These are phyloP conservation scores for Amphibalanus amphitrite DNA, from an alignment of 1,140 invertebrate species.

Conservation along the genomic window DNA sequence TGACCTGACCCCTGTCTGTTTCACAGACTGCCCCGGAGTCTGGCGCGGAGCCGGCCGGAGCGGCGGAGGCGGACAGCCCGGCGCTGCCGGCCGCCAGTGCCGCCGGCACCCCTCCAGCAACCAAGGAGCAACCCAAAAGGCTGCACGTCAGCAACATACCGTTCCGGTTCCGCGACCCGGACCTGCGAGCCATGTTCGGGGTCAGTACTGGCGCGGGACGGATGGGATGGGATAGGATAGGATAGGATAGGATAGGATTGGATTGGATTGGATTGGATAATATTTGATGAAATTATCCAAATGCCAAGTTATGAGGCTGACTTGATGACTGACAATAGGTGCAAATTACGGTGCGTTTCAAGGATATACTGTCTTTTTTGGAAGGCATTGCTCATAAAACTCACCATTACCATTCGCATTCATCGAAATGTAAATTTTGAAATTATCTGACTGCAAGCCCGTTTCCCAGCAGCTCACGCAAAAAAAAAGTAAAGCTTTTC, in stretches of 20 bases:
- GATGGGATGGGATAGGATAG: background rate
- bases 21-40: background rate
- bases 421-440: no score
- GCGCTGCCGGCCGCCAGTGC: constrained; percentile 17
- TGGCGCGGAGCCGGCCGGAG: background rate
- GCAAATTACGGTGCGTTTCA: no score
- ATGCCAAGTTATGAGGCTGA: constrained; percentile 6
- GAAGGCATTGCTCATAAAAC: no score
- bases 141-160: constrained; percentile 97
- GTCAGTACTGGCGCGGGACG: constrained; percentile 42
- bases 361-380: no score
- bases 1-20: background rate
- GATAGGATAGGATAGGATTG: background rate
- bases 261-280: constrained; percentile 7
- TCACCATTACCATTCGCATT: no score
- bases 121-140: constrained; percentile 43
- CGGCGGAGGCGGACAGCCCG: background rate
- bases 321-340: no score
- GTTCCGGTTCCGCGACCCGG: constrained; percentile 93
- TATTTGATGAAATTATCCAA: constrained; percentile 3
- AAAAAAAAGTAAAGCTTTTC: no score
- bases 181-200: constrained; percentile 92
- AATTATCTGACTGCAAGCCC: no score
- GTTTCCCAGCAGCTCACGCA: no score
- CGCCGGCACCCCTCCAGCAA: constrained; percentile 37